Evolutionary conservation across 2,113 vertebrate species (phyloP), one percentile per base, ranked within the genome.

Genomic region (Neotragus pygmaeus): DNA sequence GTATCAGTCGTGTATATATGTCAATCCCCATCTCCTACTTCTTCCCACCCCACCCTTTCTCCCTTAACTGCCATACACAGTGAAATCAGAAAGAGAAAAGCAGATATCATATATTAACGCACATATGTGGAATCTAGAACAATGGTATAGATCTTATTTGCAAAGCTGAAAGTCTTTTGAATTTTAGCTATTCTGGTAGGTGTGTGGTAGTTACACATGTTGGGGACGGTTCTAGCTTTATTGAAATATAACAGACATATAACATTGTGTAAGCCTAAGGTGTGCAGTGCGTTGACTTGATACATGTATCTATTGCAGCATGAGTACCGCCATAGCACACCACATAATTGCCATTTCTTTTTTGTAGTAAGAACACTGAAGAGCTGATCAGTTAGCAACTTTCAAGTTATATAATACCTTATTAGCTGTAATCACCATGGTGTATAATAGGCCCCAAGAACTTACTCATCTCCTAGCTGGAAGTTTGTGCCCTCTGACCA

Each of bases 1-100:
- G 5, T 39, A 39, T 70, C 66, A 70, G 21, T 70, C 10, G 0
- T 70, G n/a, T 39, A 13, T 70, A 70, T 23, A 12, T 2, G 10
- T 39, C n/a, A 70, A 0, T 39, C 66, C 66, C 19, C 39, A 6
- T 39, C 66, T 70, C 66, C 66, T 21, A 2, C 66, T 39, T 70
- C n/a, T 70, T 39, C 66, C 66, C n/a, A 39, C 10, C 66, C n/a
- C 5, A 4, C n/a, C 19, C n/a, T 70, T 70, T 70, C n/a, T 39
- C 66, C 66, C n/a, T 70, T 70, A 39, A 70, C 10, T 70, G 19
- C 64, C 19, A 39, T 70, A 39, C 66, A 39, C 66, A 70, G 64
- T 70, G 66, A 70, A 39, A 23, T 70, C n/a, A 39, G n/a, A 39
- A 36, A 12, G 2, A 39, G 10, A 39, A 39, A 39, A 39, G n/a